Base-by-base conservation (phyloP, 1,140 invertebrate genomes). In the Leptinotarsa undecemlineata region DNA sequence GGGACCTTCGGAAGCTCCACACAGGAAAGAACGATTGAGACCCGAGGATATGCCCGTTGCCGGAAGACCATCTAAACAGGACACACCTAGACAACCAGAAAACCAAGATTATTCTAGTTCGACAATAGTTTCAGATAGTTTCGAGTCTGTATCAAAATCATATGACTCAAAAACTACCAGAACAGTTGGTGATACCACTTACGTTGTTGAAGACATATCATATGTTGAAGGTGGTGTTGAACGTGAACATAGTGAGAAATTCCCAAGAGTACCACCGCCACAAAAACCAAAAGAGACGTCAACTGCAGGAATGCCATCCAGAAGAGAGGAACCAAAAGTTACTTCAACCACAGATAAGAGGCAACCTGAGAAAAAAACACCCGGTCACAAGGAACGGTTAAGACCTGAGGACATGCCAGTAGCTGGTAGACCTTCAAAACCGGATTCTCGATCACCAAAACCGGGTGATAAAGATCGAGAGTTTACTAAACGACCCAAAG, bases 361-460 rank as follows among this genome's bases (percentile, higher is more conserved):
- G 51, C 51, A 57, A n/a, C 51, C n/a, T 57, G 68, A 70, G 48
- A 48, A 70, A 19, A 57, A n/a, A 8, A 2, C n/a, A 57, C 67
- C 67, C 21, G 17, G 26, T 17, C 15, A 68, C 5, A 51, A 51
- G 20, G 20, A 21, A 8, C 19, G 68, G 47, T 6, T 70, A 4
- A 14, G 14, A 21, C 68, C 68, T 57, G 68, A 70, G 20, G 48
- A 57, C 21, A n/a, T 70, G 17, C 68, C 68, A 48, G 47, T 20
- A 20, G 68, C 68, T 60, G 68, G 68, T 6, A 60, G 47, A 63
- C 70, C 70, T 17, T 72, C 70, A 63, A 57, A 15, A 42, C n/a
- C 47, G 1, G 15, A 57, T 17, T 17, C 51, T n/a, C 51, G 51
- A 14, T 14, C 51, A 5, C 51, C 51, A 57, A 57, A 57, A 14